Conservation (phyloP, 2,888 invertebrate species). For the Keiferia lycopersicella region DNA sequence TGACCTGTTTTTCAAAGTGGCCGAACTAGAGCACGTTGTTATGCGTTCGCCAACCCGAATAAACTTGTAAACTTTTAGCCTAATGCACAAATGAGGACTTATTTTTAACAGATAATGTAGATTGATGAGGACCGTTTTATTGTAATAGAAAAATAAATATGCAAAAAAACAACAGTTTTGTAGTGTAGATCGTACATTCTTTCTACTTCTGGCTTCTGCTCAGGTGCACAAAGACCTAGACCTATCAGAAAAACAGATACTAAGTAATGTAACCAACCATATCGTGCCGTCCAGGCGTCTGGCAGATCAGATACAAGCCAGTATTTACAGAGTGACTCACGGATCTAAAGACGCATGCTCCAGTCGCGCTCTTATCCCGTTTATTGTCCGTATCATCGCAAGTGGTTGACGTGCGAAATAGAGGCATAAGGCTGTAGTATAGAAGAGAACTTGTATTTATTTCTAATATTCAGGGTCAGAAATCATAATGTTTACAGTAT, state of each 20-base stretch:
- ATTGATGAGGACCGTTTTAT: too few species aligned
- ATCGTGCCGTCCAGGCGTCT: not conserved
- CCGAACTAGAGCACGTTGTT: not conserved
- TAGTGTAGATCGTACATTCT: too few species aligned
- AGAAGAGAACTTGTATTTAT: too few species aligned
- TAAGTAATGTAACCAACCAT: not conserved
- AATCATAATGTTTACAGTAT: too few species aligned
- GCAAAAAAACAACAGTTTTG: too few species aligned
- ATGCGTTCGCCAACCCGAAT: conserved; percentile 3
- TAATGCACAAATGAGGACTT: not conserved
- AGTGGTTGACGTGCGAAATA: too few species aligned
- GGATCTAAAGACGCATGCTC: not conserved
- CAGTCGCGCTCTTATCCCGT: not conserved
- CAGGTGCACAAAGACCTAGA: too few species aligned
- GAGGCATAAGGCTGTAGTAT: too few species aligned
- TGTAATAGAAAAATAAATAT: too few species aligned
- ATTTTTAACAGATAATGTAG: not conserved
- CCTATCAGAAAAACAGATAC: too few species aligned
- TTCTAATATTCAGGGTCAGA: too few species aligned
- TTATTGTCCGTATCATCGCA: not conserved
- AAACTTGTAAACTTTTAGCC: not conserved
- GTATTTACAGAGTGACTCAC: not conserved
- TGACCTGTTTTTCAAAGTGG: not conserved
- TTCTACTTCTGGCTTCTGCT: too few species aligned
- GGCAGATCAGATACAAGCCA: not conserved